Base-by-base conservation (phyloP, 2,797 vertebrate genomes). In the Danio choprae region DNA sequence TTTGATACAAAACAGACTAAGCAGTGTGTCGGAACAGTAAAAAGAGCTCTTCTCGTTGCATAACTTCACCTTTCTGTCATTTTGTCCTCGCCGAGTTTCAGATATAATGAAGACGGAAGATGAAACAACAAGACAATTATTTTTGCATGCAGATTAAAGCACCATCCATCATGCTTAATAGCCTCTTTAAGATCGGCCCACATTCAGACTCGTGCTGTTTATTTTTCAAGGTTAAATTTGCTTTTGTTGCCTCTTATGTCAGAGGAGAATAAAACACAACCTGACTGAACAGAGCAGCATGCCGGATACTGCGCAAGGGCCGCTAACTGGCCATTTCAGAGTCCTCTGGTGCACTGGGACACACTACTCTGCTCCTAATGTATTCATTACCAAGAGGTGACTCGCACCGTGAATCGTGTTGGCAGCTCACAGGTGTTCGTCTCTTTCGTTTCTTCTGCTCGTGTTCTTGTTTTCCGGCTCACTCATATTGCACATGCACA, bases 151-250 rank as follows among this genome's bases (percentile, higher is more conserved):
- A 89, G 93, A 93, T 93, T 93, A 91, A 94, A 93, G 87, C 46
- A 84, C 88, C 89, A 94, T 94, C 91, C 91, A 93, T 94, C 92
- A 91, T 89, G 90, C 87, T 93, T 93, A 93, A 94, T 95, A 90
- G 90, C 89, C 87, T 81, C 86, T 87, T 85, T 94, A 94, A 91
- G 88, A 91, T 91, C 89, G 89, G 89, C 89, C 90, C 85, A 86
- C 90, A 91, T 83, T 78, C 90, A 84, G 80, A 87, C 79, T 80
- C 86, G 88, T 89, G 89, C 89, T 88, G 87, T 90, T 88, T 84
- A 73, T 87, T 79, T 88, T 89, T 94, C 92, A 95, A 94, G 93
- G 92, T 94, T 93, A 93, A 65, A 90, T 90, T 76, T 22, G 86
- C 86, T 90, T 92, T 63, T 92, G 87, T 87, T 82, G 55, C 74